Evolutionary conservation across 1,140 invertebrate species (phyloP).

Genomic region (Bombyx mandarina): DNA sequence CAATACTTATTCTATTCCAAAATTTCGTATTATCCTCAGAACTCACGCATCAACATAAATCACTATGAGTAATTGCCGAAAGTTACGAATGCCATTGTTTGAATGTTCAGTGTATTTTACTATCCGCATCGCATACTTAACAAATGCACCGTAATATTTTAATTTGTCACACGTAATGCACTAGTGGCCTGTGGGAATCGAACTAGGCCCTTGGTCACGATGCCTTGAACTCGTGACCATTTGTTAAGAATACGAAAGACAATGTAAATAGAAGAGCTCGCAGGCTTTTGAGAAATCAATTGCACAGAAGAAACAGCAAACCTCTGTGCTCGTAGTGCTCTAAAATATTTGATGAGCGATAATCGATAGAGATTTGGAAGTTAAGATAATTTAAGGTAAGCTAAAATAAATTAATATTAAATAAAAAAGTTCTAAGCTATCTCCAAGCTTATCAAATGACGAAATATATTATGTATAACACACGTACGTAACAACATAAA

Average conservation of each 20-base stretch:
- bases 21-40: background rate
- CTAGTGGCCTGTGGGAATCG: slow-evolving; percentile 18
- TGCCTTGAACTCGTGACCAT: slow-evolving; percentile 9
- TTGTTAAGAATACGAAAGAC: slow-evolving; percentile 7
- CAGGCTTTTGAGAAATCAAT: too few species aligned
- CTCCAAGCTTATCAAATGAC: too few species aligned
- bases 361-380: too few species aligned
- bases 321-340: too few species aligned
- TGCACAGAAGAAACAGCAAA: too few species aligned
- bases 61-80: slow-evolving; percentile 46
- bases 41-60: slow-evolving; percentile 28
- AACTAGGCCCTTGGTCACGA: slow-evolving; percentile 13
- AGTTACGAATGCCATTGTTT: slow-evolving; percentile 24
- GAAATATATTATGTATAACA: too few species aligned
- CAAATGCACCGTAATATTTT: slow-evolving; percentile 42
- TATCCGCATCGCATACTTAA: slow-evolving; percentile 27
- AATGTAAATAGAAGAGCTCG: too few species aligned
- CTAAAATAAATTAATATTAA: too few species aligned
- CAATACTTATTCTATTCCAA: background rate
- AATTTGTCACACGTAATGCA: slow-evolving; percentile 27
- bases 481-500: too few species aligned
- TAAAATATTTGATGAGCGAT: too few species aligned
- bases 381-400: too few species aligned
- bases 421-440: too few species aligned
- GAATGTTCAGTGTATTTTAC: slow-evolving; percentile 25